Evolutionary conservation across 2,797 vertebrate species (phyloP), one percentile per base, ranked within the genome.

Genomic region (Diceros bicornis): DNA sequence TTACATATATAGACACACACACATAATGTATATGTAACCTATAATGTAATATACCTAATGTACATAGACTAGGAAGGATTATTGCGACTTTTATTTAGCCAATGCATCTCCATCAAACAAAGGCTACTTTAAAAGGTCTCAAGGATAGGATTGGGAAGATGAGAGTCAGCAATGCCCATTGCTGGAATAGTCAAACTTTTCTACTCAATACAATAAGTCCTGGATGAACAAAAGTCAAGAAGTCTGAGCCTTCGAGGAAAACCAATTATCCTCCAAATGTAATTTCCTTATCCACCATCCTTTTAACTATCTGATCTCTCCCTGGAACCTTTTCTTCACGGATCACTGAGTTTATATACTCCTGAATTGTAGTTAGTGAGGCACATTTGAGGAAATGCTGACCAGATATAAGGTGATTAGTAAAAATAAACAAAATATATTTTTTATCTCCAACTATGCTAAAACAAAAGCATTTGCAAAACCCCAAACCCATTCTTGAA

Each of bases 381-480:
- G 37, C 10, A 27, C 23, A 66, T 34, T 66, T 75, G 25, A 93
- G 23, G 7, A 85, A 90, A 88, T 85, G 20, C 21, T 92, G 32
- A 66, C 32, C 27, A 77, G 75, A 69, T 41, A 50, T 62, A 66
- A 92, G 41, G 13, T 74, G 23, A 71, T 87, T 86, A 57, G 3
- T 59, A 61, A 57, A 85, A 92, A 44, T 4, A 59, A 64, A 86
- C 16, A 81, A 59, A 88, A 47, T 13, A 25, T 27, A 84, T 52
- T 66, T 66, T 90, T 90, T 52, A 85, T 66, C 74, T 66, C 5
- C 17, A 93, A 59, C 16, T 71, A 77, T 29, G 5, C 17, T 47
- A 68, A 64, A 72, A 72, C 16, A 41, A 20, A 86, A 92, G 5
- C 41, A 85, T 89, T 62, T 95, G 50, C 27, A 79, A 91, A 89